Percentiles rank a stretch among this genome's conserved stretches.
Evolutionary conservation across 1,140 invertebrate species (phyloP).

Genomic region (Eubasilissa regina): DNA sequence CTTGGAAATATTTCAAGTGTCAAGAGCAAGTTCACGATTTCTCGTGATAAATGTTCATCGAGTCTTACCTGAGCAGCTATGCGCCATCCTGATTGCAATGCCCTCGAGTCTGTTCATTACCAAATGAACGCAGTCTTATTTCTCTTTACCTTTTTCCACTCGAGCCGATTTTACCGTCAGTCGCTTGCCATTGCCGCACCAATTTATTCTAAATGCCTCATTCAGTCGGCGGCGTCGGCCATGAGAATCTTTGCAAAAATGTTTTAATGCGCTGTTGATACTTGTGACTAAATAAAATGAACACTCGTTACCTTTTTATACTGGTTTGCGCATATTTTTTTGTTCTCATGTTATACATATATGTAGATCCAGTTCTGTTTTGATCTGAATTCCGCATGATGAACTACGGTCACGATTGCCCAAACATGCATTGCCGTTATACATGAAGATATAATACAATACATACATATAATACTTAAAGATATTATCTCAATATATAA

Average conservation of each 20-base stretch:
- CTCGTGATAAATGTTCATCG: background rate
- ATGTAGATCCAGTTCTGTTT: background rate
- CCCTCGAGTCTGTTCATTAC: no score
- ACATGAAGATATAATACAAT: background rate
- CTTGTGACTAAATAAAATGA: background rate
- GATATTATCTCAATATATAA: constrained; percentile 31
- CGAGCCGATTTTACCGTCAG: background rate
- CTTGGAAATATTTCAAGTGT: constrained; percentile 11
- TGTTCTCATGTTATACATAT: background rate
- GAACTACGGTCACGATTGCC: constrained; percentile 20
- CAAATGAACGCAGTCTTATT: background rate
- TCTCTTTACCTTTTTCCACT: background rate
- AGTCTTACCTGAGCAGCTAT: background rate
- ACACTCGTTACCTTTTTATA: constrained; percentile 11
- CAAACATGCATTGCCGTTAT: constrained; percentile 34
- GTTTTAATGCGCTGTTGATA: background rate
- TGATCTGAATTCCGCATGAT: constrained; percentile 16
- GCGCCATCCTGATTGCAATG: no score
- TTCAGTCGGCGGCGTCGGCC: background rate
- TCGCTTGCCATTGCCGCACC: background rate
- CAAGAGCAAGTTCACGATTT: constrained; percentile 15
- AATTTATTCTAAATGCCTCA: constrained; percentile 9
- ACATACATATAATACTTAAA: no score
- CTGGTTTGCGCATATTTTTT: background rate
- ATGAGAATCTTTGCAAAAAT: background rate